Evolutionary conservation across 2,888 invertebrate genomes (phyloP).

Genomic region (Nymphalis urticae): DNA sequence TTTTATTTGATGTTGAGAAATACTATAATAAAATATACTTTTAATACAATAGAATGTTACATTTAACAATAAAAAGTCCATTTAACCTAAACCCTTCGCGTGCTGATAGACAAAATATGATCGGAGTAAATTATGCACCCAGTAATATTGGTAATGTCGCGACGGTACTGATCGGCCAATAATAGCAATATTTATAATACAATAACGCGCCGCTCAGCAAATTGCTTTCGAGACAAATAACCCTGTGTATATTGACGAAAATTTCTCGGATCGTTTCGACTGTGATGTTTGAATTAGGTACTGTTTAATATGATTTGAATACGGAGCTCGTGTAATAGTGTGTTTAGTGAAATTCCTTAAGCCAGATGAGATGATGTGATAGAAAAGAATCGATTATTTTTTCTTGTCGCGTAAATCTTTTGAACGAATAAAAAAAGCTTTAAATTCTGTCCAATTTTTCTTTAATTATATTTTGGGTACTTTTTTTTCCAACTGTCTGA

Average conservation of each 20-base stretch:
- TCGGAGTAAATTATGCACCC: constrained; percentile 31
- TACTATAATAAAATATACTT: too few relatives aligned
- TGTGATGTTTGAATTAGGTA: constrained; percentile 2
- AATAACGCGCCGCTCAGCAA: constrained; percentile 31
- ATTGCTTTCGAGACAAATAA: constrained; percentile 36
- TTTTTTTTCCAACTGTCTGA: too few relatives aligned
- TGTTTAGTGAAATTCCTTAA: background rate
- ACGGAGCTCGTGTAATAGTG: background rate
- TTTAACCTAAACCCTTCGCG: constrained; percentile 19
- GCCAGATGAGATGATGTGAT: background rate
- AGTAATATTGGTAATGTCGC: constrained; percentile 38
- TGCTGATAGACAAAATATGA: constrained; percentile 16
- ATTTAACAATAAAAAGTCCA: constrained; percentile 1
- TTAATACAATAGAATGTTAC: too few relatives aligned
- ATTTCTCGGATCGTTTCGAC: constrained; percentile 2
- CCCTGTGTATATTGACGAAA: constrained; percentile 9
- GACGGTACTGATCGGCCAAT: constrained; percentile 39
- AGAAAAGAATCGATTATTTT: too few relatives aligned
- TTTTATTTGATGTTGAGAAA: too few relatives aligned
- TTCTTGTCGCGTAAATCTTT: too few relatives aligned
- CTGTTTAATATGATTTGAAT: background rate
- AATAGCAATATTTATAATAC: constrained; percentile 34
- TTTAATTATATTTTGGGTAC: too few relatives aligned
- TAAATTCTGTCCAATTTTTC: too few relatives aligned
- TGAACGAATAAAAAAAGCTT: too few relatives aligned